Base-by-base conservation (phyloP, 2,888 invertebrate species). In the Julus scanicus region DNA sequence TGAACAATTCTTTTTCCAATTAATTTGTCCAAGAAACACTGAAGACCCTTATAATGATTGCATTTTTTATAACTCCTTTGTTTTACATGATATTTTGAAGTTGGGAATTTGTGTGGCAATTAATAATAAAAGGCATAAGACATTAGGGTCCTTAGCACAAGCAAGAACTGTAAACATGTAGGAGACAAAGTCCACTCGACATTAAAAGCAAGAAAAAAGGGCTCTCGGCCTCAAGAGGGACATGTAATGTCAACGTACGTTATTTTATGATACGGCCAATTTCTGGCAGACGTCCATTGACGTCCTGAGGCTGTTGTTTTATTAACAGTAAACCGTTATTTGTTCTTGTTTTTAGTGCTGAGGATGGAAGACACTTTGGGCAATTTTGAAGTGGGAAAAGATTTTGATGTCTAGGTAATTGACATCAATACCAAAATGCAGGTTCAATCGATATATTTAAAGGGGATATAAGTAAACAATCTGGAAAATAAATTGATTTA, bases 321-420 rank as follows among this genome's bases (percentile, higher is more conserved):
- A 48, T 48, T 48, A 48, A 48, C 13, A 13, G 6, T 13, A 48
- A 48, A 15, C 57, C 5, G 57, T 57, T 57, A 57, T 57, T 57
- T 57, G 57, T 57, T 57, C 57, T 57, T 57, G 84, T 89, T 48
- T 88, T 20, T 86, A 89, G 48, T 29, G 17, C 44, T 86, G 86
- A 37, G 93, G 91, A 20, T 88, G 71, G 84, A 87, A 63, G 92
- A 95, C 84, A 93, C 94, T 91, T 94, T 96, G 87, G 98, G 98
- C 29, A 97, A 95, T 92, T 96, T 98, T 90, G 93, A 94, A 90
- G 92, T 94, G 6, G 97, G 96, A 39, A 97, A 98, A 92, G 95
- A 96, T 88, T 97, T 98, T 91, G 98, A 98, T 93, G 97, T 97
- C 0, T 92, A 98, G 0, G 90, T 97, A 0, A 93, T 98, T 49